Conservation (phyloP, 1,140 invertebrate species). For the Drosophila busckii region DNA sequence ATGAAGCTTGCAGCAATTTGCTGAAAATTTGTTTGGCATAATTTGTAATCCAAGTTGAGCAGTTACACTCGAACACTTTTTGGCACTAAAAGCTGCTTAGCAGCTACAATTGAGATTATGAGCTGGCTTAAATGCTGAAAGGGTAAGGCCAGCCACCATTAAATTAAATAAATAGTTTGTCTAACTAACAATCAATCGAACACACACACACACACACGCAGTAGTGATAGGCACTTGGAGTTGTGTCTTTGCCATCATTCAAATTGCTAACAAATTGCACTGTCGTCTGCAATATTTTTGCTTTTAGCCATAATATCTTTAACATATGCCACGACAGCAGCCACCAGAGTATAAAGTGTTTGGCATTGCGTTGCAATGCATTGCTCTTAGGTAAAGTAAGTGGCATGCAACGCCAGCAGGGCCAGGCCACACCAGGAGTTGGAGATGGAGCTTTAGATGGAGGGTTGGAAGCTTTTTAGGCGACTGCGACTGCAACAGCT, state of each 20-base stretch:
- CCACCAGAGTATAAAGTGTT: constrained; percentile 41
- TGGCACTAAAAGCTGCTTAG: constrained; percentile 31
- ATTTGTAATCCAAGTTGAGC: constrained; percentile 40
- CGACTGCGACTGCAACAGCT: constrained; percentile 29
- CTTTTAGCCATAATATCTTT: constrained; percentile 77
- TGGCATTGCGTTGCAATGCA: constrained; percentile 39
- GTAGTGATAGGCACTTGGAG: too few species aligned
- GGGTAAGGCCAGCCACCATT: too few species aligned
- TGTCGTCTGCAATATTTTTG: constrained; percentile 77
- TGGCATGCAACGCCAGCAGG: constrained; percentile 43
- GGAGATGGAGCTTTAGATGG: constrained; percentile 11
- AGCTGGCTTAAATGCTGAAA: constrained; percentile 3
- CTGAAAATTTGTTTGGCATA: constrained; percentile 40
- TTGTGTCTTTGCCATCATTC: constrained; percentile 66
- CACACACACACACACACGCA: constrained; percentile 3
- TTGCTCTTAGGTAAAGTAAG: constrained; percentile 47
- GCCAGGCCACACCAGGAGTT: constrained; percentile 37
- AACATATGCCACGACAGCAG: constrained; percentile 69
- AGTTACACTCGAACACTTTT: constrained; percentile 40
- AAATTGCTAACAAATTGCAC: constrained; percentile 76
- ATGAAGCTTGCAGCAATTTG: constrained; percentile 25
- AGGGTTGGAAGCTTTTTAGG: background rate
- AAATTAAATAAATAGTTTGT: constrained; percentile 9
- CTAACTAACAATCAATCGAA: background rate
- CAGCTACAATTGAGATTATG: constrained; percentile 27